Evolutionary conservation across 2,113 vertebrate genomes (phyloP).

Genomic region (Tupaia tana): DNA sequence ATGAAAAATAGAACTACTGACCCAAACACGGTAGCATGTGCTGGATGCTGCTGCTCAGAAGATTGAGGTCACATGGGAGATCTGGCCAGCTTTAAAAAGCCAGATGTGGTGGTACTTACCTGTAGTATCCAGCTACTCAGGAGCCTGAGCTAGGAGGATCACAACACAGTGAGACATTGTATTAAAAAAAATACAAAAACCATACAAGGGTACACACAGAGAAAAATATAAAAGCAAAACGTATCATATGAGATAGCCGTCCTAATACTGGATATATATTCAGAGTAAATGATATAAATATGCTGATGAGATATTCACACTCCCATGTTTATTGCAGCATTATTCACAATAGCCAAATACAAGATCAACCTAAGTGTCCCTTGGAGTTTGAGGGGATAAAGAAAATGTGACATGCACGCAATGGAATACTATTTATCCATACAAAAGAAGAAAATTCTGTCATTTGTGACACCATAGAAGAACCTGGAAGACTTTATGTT

Average conservation of each 20-base stretch:
- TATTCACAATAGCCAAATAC: background rate
- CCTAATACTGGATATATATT: background rate
- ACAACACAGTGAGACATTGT: no score
- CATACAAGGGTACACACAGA: no score
- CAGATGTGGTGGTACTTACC: no score
- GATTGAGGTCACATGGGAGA: no score
- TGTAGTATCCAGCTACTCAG: no score
- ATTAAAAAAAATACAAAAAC: no score
- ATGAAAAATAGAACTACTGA: background rate
- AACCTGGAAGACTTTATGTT: background rate
- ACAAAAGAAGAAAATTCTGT: background rate
- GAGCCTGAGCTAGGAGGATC: no score
- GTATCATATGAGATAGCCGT: background rate
- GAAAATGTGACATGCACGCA: background rate
- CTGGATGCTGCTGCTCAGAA: no score
- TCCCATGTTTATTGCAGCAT: background rate
- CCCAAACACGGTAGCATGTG: no score
- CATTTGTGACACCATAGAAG: background rate
- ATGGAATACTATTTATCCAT: background rate
- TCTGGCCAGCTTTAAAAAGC: no score
- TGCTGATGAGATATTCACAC: background rate
- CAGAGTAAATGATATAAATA: background rate
- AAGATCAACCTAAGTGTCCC: background rate
- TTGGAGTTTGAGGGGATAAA: background rate
- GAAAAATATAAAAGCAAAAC: background rate